Evolutionary conservation across 2,888 invertebrate species (phyloP).

Genomic region (Noctua comes): DNA sequence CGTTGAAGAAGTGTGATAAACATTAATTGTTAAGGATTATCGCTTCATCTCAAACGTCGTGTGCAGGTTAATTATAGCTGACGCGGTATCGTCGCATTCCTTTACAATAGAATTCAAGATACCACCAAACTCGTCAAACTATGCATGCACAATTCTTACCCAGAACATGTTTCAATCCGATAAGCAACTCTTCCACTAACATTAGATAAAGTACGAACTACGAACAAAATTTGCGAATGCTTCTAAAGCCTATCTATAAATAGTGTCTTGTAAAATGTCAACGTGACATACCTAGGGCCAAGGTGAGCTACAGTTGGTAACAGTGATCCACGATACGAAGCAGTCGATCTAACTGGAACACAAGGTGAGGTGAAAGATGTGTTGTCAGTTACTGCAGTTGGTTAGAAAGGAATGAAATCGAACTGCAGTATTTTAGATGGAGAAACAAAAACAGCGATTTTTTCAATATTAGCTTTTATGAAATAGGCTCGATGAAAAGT

Average conservation of each 20-base stretch:
- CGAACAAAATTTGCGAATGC: conserved; percentile 12
- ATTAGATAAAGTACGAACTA: not conserved
- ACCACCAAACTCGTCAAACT: conserved; percentile 11
- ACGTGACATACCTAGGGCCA: conserved; percentile 49
- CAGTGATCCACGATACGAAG: conserved; percentile 8
- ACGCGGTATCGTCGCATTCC: not conserved
- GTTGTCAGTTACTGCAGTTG: conserved; percentile 10
- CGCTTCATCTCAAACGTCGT: not conserved
- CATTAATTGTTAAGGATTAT: not conserved
- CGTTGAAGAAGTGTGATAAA: not conserved
- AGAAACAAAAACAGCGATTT: too few species aligned
- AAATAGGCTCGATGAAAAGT: not conserved
- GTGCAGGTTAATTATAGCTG: too few species aligned
- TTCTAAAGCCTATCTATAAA: conserved; percentile 32
- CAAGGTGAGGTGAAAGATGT: conserved; percentile 24
- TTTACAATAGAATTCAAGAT: not conserved
- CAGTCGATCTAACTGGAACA: conserved; percentile 2
- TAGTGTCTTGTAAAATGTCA: conserved; percentile 50
- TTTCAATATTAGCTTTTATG: not conserved
- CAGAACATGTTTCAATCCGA: conserved; percentile 16
- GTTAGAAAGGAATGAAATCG: not conserved
- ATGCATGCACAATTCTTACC: conserved; percentile 5
- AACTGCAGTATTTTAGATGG: not conserved
- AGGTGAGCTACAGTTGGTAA: conserved; percentile 45
- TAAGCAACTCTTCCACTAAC: not conserved